Evolutionary conservation across 1,140 invertebrate genomes (phyloP), one percentile per base, ranked within the genome.

Genomic region (Bacillus rossius): DNA sequence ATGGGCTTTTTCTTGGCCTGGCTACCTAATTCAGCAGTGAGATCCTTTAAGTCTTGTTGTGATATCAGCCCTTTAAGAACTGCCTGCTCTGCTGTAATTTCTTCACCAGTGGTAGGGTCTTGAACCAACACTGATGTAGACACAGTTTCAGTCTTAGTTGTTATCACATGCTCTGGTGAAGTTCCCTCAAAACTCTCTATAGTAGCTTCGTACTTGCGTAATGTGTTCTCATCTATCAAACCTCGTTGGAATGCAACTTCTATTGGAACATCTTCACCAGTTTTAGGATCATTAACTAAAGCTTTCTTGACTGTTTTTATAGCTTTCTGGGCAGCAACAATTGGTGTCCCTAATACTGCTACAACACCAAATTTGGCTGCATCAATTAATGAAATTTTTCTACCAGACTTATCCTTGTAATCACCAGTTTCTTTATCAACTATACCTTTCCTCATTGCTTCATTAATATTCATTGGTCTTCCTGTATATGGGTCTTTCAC

Each of bases 241-340:
- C 89, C 91, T 57, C 85, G 76, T 72, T 90, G 83, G 41, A 91
- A 80, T 23, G 91, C 91, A 38, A 91, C 86, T 73, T 92, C 84
- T 64, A 89, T 80, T 1, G 87, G 83, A 37, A 92, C 73, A 68
- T 85, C 82, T 68, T 87, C 81, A 10, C 88, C 88, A 10, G 88
- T 90, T 57, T 79, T 79, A 7, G 91, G 89, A 77, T 94, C 89
- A 51, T 83, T 76, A 14, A 92, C 81, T 77, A 88, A 84, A 20
- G 79, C 77, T 17, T 77, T 69, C 14, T 72, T 73, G 34, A 75
- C 67, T 34, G 75, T 64, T 13, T 74, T 73, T 40, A 75, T 72
- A 2, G 83, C 75, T 70, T 80, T 82, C 65, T 76, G 75, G 4
- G 80, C 75, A 7, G 75, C 74, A 1, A 86, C 79, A 25, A 89